These are phyloP conservation scores for Drosophila mayri DNA, from an alignment of 1,140 invertebrate genomes.

Conservation along the genomic window DNA sequence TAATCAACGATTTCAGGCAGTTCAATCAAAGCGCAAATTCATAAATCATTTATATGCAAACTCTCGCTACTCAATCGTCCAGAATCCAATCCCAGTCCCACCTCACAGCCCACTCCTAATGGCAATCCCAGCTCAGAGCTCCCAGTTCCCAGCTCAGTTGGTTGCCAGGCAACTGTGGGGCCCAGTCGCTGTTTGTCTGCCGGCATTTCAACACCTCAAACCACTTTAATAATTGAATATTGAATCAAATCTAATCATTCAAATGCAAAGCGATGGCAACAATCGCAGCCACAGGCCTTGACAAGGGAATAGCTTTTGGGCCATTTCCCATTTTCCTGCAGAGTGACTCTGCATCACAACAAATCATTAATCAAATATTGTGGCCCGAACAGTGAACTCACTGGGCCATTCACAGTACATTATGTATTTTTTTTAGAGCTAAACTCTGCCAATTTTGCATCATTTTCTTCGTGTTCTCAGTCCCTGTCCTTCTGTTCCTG, in stretches of 20 bases:
- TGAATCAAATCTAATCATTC: constrained; percentile 83
- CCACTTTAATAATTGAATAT: constrained; percentile 82
- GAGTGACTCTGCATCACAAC: constrained; percentile 46
- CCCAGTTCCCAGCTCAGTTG: constrained; percentile 13
- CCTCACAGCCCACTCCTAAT: constrained; percentile 3
- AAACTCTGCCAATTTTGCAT: constrained; percentile 46
- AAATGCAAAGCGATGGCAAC: constrained; percentile 70
- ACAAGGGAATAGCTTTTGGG: constrained; percentile 53
- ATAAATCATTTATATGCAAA: constrained; percentile 82
- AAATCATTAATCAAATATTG: constrained; percentile 79
- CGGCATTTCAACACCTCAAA: constrained; percentile 80
- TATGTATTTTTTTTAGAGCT: constrained; percentile 60
- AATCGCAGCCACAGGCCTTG: constrained; percentile 38
- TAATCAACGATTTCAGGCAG: constrained; percentile 79
- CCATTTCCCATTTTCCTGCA: constrained; percentile 11
- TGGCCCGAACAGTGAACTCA: constrained; percentile 42
- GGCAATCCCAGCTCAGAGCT: constrained; percentile 9
- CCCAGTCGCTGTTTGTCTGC: constrained; percentile 49
- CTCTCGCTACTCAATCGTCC: constrained; percentile 27
- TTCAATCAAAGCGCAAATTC: constrained; percentile 79
- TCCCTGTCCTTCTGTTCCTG: constrained; percentile 35
- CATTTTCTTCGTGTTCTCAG: constrained; percentile 26
- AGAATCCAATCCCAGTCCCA: constrained; percentile 17
- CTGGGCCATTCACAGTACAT: constrained; percentile 39
- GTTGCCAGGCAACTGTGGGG: constrained; percentile 23